Evolutionary conservation across 2,888 invertebrate species (phyloP).

Genomic region (Gastracanthus pulcherrimus): DNA sequence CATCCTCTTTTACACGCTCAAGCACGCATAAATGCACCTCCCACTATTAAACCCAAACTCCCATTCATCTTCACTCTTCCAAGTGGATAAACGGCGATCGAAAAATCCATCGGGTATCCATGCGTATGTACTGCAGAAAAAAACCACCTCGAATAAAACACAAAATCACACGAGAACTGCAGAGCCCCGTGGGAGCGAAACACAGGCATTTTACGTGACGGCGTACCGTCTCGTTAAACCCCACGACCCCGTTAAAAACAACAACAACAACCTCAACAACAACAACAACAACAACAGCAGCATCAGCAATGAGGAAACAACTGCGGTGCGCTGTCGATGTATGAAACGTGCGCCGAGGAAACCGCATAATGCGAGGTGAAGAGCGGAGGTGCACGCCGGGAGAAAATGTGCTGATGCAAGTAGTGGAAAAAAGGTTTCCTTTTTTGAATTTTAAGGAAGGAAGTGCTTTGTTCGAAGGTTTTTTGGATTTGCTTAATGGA

Average conservation of each 20-base stretch:
- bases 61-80: neutral
- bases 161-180: neutral
- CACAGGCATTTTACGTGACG: neutral
- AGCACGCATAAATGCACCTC: neutral
- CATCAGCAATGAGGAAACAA: neutral
- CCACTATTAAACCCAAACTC: too few relatives aligned
- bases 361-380: neutral
- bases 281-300: neutral
- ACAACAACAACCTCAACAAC: too few relatives aligned
- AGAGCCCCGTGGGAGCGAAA: neutral
- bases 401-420: too few relatives aligned
- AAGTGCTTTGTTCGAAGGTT: too few relatives aligned
- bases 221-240: slow-evolving; percentile 13
- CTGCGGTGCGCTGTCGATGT: neutral
- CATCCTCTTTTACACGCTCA: neutral
- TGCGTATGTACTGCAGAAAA: too few relatives aligned
- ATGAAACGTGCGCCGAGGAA: too few relatives aligned
- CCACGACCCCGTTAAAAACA: slow-evolving; percentile 17
- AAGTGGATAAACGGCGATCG: neutral
- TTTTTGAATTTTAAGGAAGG: too few relatives aligned
- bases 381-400: neutral
- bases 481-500: too few relatives aligned
- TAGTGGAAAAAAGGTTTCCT: too few relatives aligned
- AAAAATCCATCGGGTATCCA: too few relatives aligned
- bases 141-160: too few relatives aligned